Percentiles rank a stretch among this genome's conserved stretches.
Conservation (phyloP, 2,113 vertebrate genomes). For the Malurus alboscapulatus region DNA sequence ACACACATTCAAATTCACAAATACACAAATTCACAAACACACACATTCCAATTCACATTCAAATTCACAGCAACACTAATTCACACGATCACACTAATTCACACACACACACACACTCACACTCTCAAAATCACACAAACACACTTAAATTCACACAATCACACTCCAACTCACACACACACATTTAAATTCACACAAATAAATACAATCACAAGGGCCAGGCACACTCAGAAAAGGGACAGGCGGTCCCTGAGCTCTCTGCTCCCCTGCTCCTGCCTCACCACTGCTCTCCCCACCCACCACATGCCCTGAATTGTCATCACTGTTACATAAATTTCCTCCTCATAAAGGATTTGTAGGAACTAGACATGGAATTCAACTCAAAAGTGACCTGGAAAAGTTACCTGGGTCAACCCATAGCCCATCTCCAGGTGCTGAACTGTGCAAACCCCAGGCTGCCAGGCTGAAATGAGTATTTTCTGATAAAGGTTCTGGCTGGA, state of each 20-base stretch:
- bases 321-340: fast-evolving
- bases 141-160: not conserved
- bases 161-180: not conserved
- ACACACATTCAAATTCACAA: not conserved
- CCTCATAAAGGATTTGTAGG: not conserved
- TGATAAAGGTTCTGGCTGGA: not conserved
- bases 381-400: not conserved
- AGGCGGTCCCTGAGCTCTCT: not conserved
- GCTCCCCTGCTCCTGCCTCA: not conserved
- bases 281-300: not conserved
- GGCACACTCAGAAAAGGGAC: fast-evolving
- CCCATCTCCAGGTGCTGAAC: no score
- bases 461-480: not conserved
- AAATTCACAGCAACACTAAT: not conserved
- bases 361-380: not conserved
- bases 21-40: no score
- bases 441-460: not conserved
- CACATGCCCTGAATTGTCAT: no score
- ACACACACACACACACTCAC: fast-evolving
- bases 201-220: fast-evolving
- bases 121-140: not conserved
- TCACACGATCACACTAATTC: no score
- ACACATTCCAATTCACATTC: not conserved
- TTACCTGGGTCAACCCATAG: not conserved
- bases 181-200: not conserved